A percentile compares a stretch with the other conserved stretches of the same genome.
phyloP scores from a whole-genome alignment of 2,888 invertebrate species.

The Hypercompe scribonia region DNA sequence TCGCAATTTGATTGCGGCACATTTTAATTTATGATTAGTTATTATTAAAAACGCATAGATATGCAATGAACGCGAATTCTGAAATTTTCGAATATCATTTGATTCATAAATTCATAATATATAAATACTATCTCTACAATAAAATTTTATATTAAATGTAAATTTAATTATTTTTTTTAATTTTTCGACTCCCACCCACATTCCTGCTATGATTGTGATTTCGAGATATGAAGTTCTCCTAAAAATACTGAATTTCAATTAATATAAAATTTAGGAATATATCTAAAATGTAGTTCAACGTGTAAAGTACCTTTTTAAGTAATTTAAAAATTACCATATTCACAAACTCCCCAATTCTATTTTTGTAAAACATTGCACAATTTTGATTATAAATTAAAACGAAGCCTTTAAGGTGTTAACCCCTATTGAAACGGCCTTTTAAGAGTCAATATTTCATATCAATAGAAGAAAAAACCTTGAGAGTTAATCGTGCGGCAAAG shows the following conservation, averaged over 20 bases:
- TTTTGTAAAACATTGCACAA: background rate
- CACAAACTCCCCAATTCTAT: background rate
- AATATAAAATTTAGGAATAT: too few species aligned
- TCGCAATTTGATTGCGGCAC: background rate
- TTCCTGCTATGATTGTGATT: too few species aligned
- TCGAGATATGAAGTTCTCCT: too few species aligned
- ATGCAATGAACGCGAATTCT: background rate
- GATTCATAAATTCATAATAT: background rate
- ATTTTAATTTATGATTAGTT: background rate
- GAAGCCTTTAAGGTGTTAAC: background rate
- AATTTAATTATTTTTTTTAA: too few species aligned
- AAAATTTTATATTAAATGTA: too few species aligned
- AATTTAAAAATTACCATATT: background rate
- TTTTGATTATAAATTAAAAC: background rate
- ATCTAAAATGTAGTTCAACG: too few species aligned
- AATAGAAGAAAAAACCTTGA: conserved; percentile 24
- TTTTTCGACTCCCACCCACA: too few species aligned
- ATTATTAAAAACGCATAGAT: background rate
- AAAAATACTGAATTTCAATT: too few species aligned
- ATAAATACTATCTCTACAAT: too few species aligned
- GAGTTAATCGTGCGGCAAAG: conserved; percentile 42
- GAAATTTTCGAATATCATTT: background rate
- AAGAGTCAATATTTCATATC: conserved; percentile 32
- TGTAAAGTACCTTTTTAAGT: too few species aligned
- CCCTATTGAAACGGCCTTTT: conserved; percentile 9